Evolutionary conservation across 2,113 vertebrate species (phyloP).

Genomic region (Cottus gobio): DNA sequence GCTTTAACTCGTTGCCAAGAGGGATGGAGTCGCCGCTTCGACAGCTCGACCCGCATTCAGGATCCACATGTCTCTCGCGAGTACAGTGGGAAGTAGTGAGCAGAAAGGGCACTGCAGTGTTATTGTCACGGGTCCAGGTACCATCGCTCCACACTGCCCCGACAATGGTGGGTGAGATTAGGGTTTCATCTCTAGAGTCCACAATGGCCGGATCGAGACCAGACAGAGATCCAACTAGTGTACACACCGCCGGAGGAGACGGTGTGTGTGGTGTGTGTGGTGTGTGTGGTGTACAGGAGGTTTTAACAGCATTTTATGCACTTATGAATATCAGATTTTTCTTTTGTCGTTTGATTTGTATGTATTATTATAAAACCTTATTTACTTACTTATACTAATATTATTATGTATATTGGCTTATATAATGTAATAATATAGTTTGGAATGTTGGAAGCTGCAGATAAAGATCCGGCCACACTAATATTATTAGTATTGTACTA

Average conservation of each 20-base stretch:
- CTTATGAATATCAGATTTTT: too few species aligned
- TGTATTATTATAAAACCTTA: not conserved
- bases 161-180: conserved; percentile 3
- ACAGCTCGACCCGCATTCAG: conserved; percentile 36
- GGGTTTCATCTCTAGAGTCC: not conserved
- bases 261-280: not conserved
- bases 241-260: not conserved
- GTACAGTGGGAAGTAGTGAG: conserved; percentile 1
- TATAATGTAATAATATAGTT: not conserved
- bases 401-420: not conserved
- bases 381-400: not conserved
- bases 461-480: not conserved
- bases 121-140: conserved; percentile 15
- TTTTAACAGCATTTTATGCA: not conserved
- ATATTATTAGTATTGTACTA: not conserved
- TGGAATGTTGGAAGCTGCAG: not conserved
- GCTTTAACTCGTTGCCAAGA: conserved; percentile 49
- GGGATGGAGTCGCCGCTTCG: conserved; percentile 32
- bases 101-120: not conserved
- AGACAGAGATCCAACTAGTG: not conserved
- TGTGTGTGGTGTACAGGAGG: not conserved
- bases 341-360: not conserved
- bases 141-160: not conserved
- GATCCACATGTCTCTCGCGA: conserved; percentile 14
- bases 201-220: not conserved